These are phyloP conservation scores for Anoplius nigerrimus DNA, from an alignment of 2,888 invertebrate species.

Conservation along the genomic window DNA sequence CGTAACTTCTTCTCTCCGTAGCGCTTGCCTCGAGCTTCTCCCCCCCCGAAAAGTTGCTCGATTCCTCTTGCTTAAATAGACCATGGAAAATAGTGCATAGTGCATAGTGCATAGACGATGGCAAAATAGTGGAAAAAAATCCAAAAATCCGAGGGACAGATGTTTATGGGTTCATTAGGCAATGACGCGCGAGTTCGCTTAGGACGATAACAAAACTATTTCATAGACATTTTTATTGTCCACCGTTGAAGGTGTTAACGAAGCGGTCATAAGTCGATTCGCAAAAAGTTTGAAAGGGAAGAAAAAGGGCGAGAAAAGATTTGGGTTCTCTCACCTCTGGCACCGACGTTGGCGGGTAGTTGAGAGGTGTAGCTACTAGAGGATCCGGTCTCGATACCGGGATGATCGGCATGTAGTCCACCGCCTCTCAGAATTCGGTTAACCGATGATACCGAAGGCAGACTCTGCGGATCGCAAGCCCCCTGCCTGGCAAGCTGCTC, in stretches of 20 bases:
- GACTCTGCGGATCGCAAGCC: constrained; percentile 92
- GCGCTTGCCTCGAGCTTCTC: constrained; percentile 24
- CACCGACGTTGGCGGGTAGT: constrained; percentile 59
- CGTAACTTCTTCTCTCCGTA: not conserved
- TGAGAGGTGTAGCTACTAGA: constrained; percentile 65
- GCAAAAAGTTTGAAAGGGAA: too few species aligned
- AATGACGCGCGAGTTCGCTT: constrained; percentile 39
- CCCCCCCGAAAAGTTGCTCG: too few species aligned
- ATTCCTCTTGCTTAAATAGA: too few species aligned
- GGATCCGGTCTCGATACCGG: constrained; percentile 60
- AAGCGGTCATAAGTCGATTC: not conserved
- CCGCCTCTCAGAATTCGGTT: constrained; percentile 94
- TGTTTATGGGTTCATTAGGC: constrained; percentile 59
- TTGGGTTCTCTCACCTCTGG: constrained; percentile 58
- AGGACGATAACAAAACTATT: constrained; percentile 10
- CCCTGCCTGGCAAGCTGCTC: constrained; percentile 92
- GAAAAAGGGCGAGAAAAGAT: too few species aligned
- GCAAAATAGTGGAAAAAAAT: constrained; percentile 21
- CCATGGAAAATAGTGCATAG: too few species aligned
- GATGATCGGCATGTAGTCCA: constrained; percentile 83
- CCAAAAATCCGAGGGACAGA: constrained; percentile 48
- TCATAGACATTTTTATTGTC: too few species aligned
- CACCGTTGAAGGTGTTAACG: not conserved
- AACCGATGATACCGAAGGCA: constrained; percentile 96
- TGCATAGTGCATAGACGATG: too few species aligned